Conservation (phyloP, 1,140 invertebrate genomes). For the Subanguina moxae region DNA sequence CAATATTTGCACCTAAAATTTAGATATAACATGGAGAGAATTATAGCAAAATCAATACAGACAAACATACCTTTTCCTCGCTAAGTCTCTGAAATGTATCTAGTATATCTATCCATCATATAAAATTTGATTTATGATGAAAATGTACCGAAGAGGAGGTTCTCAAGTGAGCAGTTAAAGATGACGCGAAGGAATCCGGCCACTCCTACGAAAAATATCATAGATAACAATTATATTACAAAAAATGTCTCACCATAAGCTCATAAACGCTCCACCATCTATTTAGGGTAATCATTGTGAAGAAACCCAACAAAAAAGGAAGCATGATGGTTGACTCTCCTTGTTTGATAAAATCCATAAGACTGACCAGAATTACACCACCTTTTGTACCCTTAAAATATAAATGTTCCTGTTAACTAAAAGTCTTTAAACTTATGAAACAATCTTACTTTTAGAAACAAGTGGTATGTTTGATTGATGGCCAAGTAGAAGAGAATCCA, state of each 20-base stretch:
- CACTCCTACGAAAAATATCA: neutral
- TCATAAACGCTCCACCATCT: constrained; percentile 5
- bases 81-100: neutral
- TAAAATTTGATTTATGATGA: neutral
- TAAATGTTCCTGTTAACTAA: too few relatives aligned
- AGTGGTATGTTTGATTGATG: neutral
- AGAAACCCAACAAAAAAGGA: neutral
- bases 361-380: neutral
- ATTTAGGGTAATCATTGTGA: neutral
- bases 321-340: neutral
- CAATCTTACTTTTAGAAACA: too few relatives aligned
- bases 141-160: neutral
- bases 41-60: too few relatives aligned
- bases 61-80: neutral
- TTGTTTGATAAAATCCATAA: neutral
- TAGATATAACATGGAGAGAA: too few relatives aligned
- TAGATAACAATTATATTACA: too few relatives aligned
- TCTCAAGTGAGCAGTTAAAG: neutral
- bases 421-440: too few relatives aligned
- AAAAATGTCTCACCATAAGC: neutral
- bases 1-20: neutral
- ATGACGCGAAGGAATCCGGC: constrained; percentile 3
- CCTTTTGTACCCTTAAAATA: neutral
- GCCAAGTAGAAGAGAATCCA: neutral
- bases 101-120: neutral